Conservation (phyloP, 2,797 vertebrate genomes). For the Otus scops region DNA sequence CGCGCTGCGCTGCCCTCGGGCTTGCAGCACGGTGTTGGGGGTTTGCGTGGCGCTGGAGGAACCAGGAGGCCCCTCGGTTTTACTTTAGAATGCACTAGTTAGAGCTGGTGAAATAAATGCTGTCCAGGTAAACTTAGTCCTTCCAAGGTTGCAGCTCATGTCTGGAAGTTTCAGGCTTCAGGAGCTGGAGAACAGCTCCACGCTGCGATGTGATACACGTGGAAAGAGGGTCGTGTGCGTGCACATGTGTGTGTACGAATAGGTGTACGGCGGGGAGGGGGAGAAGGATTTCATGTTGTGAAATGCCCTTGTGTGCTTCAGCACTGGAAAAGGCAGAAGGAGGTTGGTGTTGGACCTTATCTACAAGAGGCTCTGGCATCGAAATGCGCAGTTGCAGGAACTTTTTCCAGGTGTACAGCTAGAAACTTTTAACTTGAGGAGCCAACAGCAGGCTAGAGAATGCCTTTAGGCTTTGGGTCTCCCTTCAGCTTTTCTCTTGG, state of each 20-base stretch:
- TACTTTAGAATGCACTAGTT: neutral
- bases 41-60: neutral
- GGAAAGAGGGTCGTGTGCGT: neutral
- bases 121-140: neutral
- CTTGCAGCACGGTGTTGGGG: neutral
- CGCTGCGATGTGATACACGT: neutral
- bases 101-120: neutral
- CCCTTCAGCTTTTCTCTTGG: neutral
- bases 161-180: neutral
- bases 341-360: neutral
- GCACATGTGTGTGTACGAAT: neutral
- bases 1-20: accelerated
- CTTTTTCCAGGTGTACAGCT: neutral
- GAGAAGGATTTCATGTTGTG: neutral
- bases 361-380: neutral
- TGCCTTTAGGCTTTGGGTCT: neutral
- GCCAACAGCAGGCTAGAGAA: neutral
- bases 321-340: neutral
- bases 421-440: neutral
- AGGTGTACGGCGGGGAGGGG: neutral
- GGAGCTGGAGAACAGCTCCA: neutral
- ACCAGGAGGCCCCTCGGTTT: neutral
- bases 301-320: neutral
- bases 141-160: neutral
- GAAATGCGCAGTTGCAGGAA: neutral